These are phyloP conservation scores for Heliocidaris tuberculata DNA, from an alignment of 35 echinoderm and acorn worm species.

Conservation along the genomic window DNA sequence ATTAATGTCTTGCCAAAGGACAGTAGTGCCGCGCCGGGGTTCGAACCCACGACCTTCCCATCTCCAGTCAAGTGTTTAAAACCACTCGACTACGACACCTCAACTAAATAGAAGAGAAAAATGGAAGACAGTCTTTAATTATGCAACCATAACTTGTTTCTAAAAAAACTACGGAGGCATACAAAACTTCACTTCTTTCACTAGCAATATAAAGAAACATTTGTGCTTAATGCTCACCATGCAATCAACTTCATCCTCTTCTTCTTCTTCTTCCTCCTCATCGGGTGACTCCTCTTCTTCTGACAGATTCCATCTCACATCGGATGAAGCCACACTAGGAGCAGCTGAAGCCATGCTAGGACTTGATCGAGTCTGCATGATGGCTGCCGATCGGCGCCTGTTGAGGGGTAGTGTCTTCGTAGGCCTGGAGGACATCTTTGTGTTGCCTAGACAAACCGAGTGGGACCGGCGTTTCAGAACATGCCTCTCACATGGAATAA, in stretches of 20 bases:
- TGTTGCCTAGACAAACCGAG: slow-evolving; percentile 21
- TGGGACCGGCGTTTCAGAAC: background rate
- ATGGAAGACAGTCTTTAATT: too few species aligned
- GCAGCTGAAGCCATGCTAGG: background rate
- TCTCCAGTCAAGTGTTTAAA: too few species aligned
- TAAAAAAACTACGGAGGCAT: too few species aligned
- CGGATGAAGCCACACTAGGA: background rate
- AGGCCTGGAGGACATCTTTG: background rate
- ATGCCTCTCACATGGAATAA: slow-evolving; percentile 7
- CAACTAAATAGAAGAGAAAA: too few species aligned
- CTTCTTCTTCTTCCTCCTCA: background rate
- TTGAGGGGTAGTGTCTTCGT: background rate
- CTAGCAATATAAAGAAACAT: background rate
- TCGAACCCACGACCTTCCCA: too few species aligned
- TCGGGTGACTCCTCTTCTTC: background rate
- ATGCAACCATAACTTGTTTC: too few species aligned
- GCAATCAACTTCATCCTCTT: background rate
- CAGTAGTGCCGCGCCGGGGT: too few species aligned
- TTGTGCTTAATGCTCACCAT: background rate
- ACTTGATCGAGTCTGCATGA: background rate
- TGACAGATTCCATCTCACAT: background rate
- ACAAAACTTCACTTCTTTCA: too few species aligned
- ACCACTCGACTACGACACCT: too few species aligned
- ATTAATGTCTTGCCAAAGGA: too few species aligned
- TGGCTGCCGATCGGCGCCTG: background rate